Conservation (phyloP, 1,140 invertebrate genomes). For the Cotesia chilonis region DNA sequence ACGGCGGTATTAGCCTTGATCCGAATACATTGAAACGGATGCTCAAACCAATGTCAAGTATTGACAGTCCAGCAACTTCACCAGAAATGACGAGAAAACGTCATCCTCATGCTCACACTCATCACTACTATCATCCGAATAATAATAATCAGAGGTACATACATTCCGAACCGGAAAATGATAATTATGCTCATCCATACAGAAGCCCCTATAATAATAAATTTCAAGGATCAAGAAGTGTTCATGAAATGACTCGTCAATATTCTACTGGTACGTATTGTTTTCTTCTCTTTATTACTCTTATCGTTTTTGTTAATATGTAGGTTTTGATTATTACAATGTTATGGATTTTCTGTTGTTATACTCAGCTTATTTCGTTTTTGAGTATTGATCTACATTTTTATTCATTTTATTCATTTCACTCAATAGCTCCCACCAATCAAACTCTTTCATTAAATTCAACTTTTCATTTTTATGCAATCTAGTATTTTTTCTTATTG, state of each 20-base stretch:
- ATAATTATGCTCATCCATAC: slow-evolving; percentile 61
- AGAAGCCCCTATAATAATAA: slow-evolving; percentile 63
- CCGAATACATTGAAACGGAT: slow-evolving; percentile 91
- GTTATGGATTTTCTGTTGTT: too few relatives aligned
- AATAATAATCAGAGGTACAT: slow-evolving; percentile 66
- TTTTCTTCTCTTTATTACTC: too few relatives aligned
- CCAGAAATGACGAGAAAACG: slow-evolving; percentile 85
- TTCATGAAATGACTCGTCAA: slow-evolving; percentile 61
- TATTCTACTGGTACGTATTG: slow-evolving; percentile 47
- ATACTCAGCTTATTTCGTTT: too few relatives aligned
- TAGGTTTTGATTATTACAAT: too few relatives aligned
- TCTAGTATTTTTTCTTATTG: too few relatives aligned
- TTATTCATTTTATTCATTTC: too few relatives aligned
- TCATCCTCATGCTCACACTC: slow-evolving; percentile 66
- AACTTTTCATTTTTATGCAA: too few relatives aligned
- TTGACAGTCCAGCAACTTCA: slow-evolving; percentile 86
- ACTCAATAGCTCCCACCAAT: too few relatives aligned
- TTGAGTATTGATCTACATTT: too few relatives aligned
- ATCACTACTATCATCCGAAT: slow-evolving; percentile 65
- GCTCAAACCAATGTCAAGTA: slow-evolving; percentile 90
- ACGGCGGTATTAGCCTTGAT: slow-evolving; percentile 70
- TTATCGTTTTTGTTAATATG: too few relatives aligned
- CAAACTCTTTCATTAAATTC: too few relatives aligned
- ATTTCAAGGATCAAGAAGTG: slow-evolving; percentile 66
- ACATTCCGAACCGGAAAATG: slow-evolving; percentile 60